Percentiles rank a stretch among this genome's conserved stretches.
Conservation (phyloP, 2,113 vertebrate genomes). For the Phyllopteryx taeniolatus region DNA sequence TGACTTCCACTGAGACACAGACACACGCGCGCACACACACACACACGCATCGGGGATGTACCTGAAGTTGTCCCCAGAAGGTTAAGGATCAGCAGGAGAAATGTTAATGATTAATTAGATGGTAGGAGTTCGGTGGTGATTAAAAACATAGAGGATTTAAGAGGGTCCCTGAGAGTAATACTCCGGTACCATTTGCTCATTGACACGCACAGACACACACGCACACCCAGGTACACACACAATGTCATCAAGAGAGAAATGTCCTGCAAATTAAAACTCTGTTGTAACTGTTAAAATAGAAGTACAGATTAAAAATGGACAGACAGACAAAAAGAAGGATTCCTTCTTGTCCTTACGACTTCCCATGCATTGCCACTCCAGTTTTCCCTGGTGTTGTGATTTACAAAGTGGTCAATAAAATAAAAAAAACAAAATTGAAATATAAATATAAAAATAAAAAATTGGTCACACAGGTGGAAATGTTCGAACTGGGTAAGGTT, state of each 20-base stretch:
- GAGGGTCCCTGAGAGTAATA: conserved; percentile 54
- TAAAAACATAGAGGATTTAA: conserved; percentile 71
- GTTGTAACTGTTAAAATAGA: conserved; percentile 52
- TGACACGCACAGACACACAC: conserved; percentile 18
- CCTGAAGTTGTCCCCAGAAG: conserved; percentile 60
- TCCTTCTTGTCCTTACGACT: not conserved
- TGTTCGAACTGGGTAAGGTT: not conserved
- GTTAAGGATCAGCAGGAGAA: conserved; percentile 67
- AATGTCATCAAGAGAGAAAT: conserved; percentile 62
- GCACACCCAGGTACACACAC: conserved; percentile 38
- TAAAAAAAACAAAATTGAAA: not conserved
- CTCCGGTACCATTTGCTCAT: conserved; percentile 51
- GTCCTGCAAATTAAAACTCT: conserved; percentile 67
- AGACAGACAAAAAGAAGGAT: conserved; percentile 18
- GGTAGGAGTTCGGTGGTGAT: conserved; percentile 70
- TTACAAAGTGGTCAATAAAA: not conserved
- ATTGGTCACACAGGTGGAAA: not conserved
- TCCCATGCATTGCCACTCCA: not conserved
- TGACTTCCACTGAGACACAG: conserved; percentile 2
- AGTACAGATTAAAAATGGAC: conserved; percentile 35
- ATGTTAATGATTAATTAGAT: conserved; percentile 81
- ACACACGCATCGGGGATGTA: conserved; percentile 38
- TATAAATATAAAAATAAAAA: not conserved
- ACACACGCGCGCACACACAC: conserved; percentile 12
- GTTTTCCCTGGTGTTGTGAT: not conserved